phyloP scores from a whole-genome alignment of 2,888 invertebrate genomes.

The Orthosia gracilis region DNA sequence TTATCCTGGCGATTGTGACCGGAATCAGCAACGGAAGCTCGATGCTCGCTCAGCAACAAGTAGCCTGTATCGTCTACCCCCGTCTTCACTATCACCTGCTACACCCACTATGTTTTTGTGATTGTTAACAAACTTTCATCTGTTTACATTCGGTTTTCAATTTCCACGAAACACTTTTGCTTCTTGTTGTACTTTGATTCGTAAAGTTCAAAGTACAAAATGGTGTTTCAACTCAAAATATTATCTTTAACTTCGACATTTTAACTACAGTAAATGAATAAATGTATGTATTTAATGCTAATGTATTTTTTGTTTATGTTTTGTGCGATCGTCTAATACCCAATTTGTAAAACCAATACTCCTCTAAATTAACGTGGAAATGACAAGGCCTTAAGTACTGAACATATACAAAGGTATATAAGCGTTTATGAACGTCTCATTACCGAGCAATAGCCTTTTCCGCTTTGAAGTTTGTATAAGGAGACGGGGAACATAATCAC shows the following conservation, averaged over 20 bases:
- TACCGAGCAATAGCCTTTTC: conserved; percentile 42
- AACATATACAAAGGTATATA: conserved; percentile 22
- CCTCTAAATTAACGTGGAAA: conserved; percentile 37
- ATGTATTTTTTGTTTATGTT: too few species aligned
- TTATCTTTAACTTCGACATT: conserved; percentile 18
- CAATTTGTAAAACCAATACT: conserved; percentile 43
- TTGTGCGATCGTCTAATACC: conserved; percentile 4
- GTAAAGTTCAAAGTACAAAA: conserved; percentile 27
- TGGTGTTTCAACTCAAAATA: conserved; percentile 18
- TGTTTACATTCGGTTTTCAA: conserved; percentile 36
- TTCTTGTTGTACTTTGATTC: conserved; percentile 16
- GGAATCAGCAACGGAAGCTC: conserved; percentile 61
- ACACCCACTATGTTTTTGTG: conserved; percentile 11
- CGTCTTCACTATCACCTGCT: conserved; percentile 49
- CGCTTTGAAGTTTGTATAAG: conserved; percentile 56
- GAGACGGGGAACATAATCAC: conserved; percentile 46
- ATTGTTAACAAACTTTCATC: conserved; percentile 34
- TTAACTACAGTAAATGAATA: background rate
- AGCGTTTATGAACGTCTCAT: conserved; percentile 51
- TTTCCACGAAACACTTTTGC: conserved; percentile 20
- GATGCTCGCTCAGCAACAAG: conserved; percentile 62
- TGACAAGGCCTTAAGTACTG: conserved; percentile 22
- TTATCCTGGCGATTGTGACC: conserved; percentile 64
- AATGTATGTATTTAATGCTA: background rate
- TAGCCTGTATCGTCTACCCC: conserved; percentile 29